Evolutionary conservation across 2,113 vertebrate genomes (phyloP), one percentile per base, ranked within the genome.

Genomic region (Pipa parva): DNA sequence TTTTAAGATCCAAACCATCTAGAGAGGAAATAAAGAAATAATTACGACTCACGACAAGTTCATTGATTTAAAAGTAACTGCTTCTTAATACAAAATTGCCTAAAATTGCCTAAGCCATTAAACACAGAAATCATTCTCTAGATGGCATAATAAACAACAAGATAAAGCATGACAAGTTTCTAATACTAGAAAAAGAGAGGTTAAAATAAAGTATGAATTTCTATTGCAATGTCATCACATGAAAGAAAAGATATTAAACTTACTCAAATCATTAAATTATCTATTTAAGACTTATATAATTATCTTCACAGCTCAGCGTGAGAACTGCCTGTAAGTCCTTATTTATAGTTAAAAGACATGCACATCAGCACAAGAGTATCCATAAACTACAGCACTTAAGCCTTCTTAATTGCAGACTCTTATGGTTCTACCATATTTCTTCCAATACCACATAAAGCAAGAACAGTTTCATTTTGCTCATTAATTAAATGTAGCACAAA

Each of bases 361-460:
- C 26, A 63, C 63, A 59, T 26, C 39, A 57, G 28, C 54, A 48
- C 4, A 58, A 26, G 25, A 51, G 1, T 45, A 39, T 26, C 61
- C 27, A 63, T 4, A 33, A 60, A 64, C 31, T 24, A 59, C n/a
- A 63, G 60, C 57, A 62, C 56, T 68, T 57, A 52, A 60, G 71
- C 67, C 61, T 42, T 21, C 24, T 55, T 52, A 71, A 24, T 58
- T 52, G 66, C 37, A 29, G n/a, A 49, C 20, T 69, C 57, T 71
- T 65, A 59, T 74, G 49, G 48, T 75, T 8, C 73, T 63, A 48
- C 26, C 22, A 69, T 12, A 64, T 42, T 71, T 72, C 22, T 70
- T 45, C 24, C 48, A 54, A 42, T 18, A 59, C 15, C 18, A 45
- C 48, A 18, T 15, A 54, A 52, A 61, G 26, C 29, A 24, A 45